A percentile compares a stretch with the other conserved stretches of the same genome.
Evolutionary conservation across 2,797 vertebrate species (phyloP).

Genomic region (Cyprinella venusta): DNA sequence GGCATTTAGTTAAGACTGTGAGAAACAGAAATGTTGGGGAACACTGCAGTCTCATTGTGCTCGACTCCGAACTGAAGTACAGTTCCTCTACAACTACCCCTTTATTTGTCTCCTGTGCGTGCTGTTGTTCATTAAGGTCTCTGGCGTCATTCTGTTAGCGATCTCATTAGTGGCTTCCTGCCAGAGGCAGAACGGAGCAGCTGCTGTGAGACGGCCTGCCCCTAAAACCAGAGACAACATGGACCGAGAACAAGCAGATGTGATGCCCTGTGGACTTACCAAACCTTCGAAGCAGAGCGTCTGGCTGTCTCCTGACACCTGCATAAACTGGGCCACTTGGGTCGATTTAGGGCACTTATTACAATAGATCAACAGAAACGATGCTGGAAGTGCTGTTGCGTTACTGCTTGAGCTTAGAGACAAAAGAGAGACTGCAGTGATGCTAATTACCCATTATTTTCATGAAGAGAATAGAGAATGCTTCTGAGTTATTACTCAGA

Average conservation of each 20-base stretch:
- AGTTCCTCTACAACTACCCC: neutral
- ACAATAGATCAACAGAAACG: neutral
- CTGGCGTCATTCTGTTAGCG: constrained; percentile 20
- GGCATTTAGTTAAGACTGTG: neutral
- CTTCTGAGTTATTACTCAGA: constrained; percentile 6
- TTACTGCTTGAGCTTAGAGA: neutral
- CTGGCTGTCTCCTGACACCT: neutral
- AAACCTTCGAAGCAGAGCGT: neutral
- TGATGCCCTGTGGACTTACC: neutral
- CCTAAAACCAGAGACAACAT: constrained; percentile 14
- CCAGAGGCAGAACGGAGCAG: constrained; percentile 34
- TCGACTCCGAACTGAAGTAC: neutral
- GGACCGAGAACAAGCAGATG: constrained; percentile 23
- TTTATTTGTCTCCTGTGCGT: neutral
- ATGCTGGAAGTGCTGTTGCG: neutral
- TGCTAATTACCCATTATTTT: constrained; percentile 17
- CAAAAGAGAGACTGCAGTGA: constrained; percentile 7
- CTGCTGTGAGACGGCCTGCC: constrained; percentile 23
- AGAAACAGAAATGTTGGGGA: neutral
- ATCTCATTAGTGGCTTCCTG: constrained; percentile 46
- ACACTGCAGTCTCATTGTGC: neutral
- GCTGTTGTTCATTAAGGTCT: constrained; percentile 44
- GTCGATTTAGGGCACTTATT: constrained; percentile 12
- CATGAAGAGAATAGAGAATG: constrained; percentile 1
- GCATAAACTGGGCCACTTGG: constrained; percentile 4